phyloP scores from a whole-genome alignment of 35 echinoderm and acorn worm genomes.

The Diadema setosum region DNA sequence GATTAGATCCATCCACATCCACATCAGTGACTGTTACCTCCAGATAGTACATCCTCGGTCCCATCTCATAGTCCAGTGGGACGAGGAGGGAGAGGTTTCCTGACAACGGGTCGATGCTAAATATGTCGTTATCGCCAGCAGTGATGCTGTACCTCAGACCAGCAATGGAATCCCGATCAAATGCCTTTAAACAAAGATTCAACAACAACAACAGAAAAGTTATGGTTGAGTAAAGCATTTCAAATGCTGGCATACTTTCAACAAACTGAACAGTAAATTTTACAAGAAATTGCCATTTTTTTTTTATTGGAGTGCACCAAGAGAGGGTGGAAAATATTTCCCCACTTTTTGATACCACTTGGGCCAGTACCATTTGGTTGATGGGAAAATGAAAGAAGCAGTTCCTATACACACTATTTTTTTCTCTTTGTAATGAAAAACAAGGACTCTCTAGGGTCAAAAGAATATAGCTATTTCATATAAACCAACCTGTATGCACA shows the following conservation, averaged over 20 bases:
- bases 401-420: no score
- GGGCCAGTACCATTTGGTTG: no score
- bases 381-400: no score
- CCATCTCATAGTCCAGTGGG: conserved; percentile 54
- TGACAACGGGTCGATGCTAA: conserved; percentile 23
- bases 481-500: no score
- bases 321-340: no score
- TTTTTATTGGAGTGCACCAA: not conserved
- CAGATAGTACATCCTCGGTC: conserved; percentile 1
- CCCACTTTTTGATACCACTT: no score
- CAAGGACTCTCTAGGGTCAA: no score
- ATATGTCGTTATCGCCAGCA: conserved; percentile 34
- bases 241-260: not conserved
- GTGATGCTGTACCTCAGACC: conserved; percentile 33
- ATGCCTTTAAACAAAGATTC: conserved; percentile 22
- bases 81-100: conserved; percentile 60
- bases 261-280: not conserved
- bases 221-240: not conserved
- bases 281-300: not conserved
- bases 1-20: not conserved
- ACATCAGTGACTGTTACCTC: conserved; percentile 60
- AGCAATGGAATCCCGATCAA: conserved; percentile 44
- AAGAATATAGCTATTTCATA: no score
- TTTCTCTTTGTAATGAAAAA: no score
- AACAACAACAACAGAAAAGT: not conserved